These are phyloP conservation scores for Nomada hirtipes DNA, from an alignment of 2,888 invertebrate genomes.

Conservation along the genomic window DNA sequence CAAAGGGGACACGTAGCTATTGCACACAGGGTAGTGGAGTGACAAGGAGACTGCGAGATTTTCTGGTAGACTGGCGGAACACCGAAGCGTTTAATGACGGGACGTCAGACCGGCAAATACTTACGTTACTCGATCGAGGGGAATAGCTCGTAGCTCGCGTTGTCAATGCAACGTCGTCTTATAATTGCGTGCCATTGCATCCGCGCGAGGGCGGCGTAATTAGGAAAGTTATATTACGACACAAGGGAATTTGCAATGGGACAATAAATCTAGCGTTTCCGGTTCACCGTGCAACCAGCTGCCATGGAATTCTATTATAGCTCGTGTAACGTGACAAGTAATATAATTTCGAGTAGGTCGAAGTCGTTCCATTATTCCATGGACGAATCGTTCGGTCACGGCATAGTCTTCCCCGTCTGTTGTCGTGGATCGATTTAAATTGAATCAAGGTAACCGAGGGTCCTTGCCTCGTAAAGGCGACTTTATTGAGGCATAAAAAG, in stretches of 20 bases:
- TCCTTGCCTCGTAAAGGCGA: not conserved
- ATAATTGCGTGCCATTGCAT: slow-evolving; percentile 39
- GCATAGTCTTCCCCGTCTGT: not conserved
- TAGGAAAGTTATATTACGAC: slow-evolving; percentile 55
- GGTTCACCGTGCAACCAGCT: not conserved
- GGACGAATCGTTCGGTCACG: not conserved
- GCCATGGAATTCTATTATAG: not conserved
- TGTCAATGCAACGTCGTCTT: slow-evolving; percentile 36
- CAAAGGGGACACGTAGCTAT: slow-evolving; percentile 2
- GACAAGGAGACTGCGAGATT: slow-evolving; percentile 28
- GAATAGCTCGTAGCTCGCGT: not conserved
- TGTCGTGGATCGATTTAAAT: not conserved
- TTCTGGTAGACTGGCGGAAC: slow-evolving; percentile 11
- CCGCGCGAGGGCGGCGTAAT: slow-evolving; percentile 28
- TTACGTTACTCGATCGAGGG: slow-evolving; percentile 21
- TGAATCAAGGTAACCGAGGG: not conserved
- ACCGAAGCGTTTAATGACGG: slow-evolving; percentile 27
- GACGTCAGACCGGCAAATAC: slow-evolving; percentile 25
- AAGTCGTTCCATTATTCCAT: slow-evolving; percentile 7
- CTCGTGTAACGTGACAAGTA: not conserved
- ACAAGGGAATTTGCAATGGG: slow-evolving; percentile 23
- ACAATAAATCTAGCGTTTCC: slow-evolving; percentile 37
- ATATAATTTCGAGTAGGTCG: not conserved
- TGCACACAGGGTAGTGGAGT: not conserved
- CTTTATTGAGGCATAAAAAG: slow-evolving; percentile 17